Base-by-base conservation (phyloP, 2,113 vertebrate species). In the Pygoscelis adeliae region DNA sequence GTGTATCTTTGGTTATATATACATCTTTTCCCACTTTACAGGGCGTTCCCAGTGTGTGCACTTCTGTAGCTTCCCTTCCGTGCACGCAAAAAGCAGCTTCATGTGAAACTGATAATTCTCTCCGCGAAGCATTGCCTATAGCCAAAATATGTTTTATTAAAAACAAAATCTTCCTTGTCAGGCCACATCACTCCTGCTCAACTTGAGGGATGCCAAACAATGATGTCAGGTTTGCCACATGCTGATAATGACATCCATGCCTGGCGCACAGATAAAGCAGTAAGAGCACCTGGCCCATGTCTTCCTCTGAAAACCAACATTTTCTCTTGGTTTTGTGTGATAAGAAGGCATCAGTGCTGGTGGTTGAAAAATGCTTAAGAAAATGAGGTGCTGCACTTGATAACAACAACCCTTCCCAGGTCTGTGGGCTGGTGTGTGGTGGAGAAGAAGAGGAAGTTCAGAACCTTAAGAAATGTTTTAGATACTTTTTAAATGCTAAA, bases 131-230 rank as follows among this genome's bases (percentile, higher is more conserved):
- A 13, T 36, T 69, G 72, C 77, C 77, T 72, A 30, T 56, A 76
- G 58, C 81, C 87, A 96, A 91, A 97, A 83, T 58, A 76, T 36
- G 66, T 77, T 96, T 92, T 93, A 91, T 96, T 95, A 80, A 91
- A 87, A 94, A 1, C 87, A 95, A 87, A 80, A 53, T 85, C 65
- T 89, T 87, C 84, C 73, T 72, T 92, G 83, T 91, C 94, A 81
- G 92, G 86, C 80, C 89, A 40, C 78, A 86, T 90, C 1, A 0
- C 47, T 92, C 32, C 55, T 70, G 67, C 42, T 86, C 90, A 83
- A 84, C 46, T 13, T 67, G 72, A 92, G 83, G 65, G 72, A 81
- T 10, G 19, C 90, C 88, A 73, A 42, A 18, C n/a, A 46, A 4
- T 4, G 58, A 86, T 74, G 84, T 83, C 91, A 95, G 62, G 89